These are phyloP conservation scores for Eleginops maclovinus DNA, from an alignment of 2,113 vertebrate genomes.

Conservation along the genomic window DNA sequence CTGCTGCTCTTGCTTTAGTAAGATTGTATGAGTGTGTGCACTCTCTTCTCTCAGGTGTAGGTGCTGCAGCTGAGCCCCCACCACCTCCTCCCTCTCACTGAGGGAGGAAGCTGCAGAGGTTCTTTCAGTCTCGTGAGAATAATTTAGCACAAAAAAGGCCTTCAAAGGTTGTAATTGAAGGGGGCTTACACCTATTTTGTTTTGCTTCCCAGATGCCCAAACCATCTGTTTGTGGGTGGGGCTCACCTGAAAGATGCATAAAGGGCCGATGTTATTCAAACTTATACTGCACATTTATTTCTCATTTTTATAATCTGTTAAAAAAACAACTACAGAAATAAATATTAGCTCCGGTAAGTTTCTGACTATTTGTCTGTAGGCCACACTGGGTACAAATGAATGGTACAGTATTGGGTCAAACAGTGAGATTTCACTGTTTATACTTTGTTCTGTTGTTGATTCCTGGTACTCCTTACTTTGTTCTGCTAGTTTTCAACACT, in stretches of 20 bases:
- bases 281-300: not conserved
- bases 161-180: not conserved
- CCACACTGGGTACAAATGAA: not conserved
- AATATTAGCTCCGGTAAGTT: not conserved
- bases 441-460: no score
- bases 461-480: no score
- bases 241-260: not conserved
- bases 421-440: no score
- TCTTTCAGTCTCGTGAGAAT: constrained; percentile 28
- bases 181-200: not conserved
- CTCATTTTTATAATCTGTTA: not conserved
- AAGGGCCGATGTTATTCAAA: not conserved
- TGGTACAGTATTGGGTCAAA: no score
- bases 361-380: not conserved
- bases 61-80: constrained; percentile 16
- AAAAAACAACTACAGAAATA: not conserved
- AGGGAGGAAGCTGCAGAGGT: constrained; percentile 16
- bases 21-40: not conserved
- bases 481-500: no score
- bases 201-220: not conserved
- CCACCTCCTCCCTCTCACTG: not conserved
- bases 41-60: not conserved
- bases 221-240: constrained; percentile 2
- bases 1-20: no score
- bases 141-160: not conserved